Percentiles rank a stretch among this genome's conserved stretches.
These are phyloP conservation scores for Myrmophylax atrothorax DNA, from an alignment of 2,113 vertebrate genomes.

Conservation along the genomic window DNA sequence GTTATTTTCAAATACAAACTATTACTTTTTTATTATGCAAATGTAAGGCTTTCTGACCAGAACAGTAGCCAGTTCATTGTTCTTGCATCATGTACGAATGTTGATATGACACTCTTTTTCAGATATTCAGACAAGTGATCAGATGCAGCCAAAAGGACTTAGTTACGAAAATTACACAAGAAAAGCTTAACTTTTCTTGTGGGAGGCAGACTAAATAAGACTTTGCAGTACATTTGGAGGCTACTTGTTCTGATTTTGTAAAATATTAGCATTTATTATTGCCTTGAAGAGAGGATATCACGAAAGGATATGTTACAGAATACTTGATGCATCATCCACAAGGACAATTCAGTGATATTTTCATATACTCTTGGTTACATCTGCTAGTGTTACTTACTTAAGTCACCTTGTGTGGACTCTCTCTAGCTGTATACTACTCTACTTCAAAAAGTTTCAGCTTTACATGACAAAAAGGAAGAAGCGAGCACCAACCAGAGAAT, in stretches of 20 bases:
- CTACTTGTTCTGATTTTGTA: neutral
- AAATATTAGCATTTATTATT: neutral
- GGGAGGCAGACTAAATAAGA: neutral
- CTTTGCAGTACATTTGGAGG: neutral
- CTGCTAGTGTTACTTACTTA: neutral
- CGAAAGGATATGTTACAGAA: neutral
- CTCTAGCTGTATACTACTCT: neutral
- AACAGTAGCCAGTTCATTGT: neutral
- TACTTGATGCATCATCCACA: neutral
- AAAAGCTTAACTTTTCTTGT: neutral
- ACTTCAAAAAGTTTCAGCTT: neutral
- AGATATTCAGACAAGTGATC: neutral
- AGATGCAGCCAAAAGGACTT: neutral
- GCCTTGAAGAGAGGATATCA: neutral
- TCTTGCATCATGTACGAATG: neutral
- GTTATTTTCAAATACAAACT: neutral
- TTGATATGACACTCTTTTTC: fast-evolving
- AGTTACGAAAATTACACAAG: neutral
- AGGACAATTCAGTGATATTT: neutral
- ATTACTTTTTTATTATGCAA: neutral
- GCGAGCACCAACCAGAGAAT: neutral
- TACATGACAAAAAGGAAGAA: neutral
- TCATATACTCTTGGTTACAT: neutral
- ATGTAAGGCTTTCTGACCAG: neutral
- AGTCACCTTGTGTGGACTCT: neutral